These are phyloP conservation scores for Toxostoma redivivum DNA, from an alignment of 2,113 vertebrate species.

Conservation along the genomic window DNA sequence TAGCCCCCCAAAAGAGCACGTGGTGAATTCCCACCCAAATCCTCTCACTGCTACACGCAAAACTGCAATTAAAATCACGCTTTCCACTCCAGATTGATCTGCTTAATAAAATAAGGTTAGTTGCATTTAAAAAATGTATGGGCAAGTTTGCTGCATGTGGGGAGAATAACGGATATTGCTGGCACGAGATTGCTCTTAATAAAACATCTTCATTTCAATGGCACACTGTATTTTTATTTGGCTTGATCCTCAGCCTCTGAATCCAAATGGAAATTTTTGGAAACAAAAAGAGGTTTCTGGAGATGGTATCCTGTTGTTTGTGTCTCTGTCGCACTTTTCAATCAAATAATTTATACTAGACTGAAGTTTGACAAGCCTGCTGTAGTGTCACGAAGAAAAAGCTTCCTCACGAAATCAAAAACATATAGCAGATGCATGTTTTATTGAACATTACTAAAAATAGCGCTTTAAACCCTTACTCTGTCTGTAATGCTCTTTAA, in stretches of 20 bases:
- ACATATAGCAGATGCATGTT: slow-evolving; percentile 67
- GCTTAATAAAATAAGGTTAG: slow-evolving; percentile 63
- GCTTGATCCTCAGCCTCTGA: slow-evolving; percentile 20
- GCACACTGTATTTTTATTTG: slow-evolving; percentile 11
- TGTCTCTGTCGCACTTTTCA: slow-evolving; percentile 8
- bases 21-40: background rate
- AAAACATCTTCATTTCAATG: slow-evolving; percentile 27
- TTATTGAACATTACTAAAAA: slow-evolving; percentile 65
- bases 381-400: background rate
- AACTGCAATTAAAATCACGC: slow-evolving; percentile 27
- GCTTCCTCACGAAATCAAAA: slow-evolving; percentile 58
- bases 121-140: slow-evolving; percentile 65
- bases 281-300: slow-evolving; percentile 28
- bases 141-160: slow-evolving; percentile 36
- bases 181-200: slow-evolving; percentile 35
- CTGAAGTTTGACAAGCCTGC: slow-evolving; percentile 50
- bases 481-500: slow-evolving; percentile 64
- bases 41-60: background rate
- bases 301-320: slow-evolving; percentile 35
- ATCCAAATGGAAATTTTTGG: slow-evolving; percentile 35
- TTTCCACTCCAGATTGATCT: slow-evolving; percentile 45
- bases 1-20: background rate
- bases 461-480: slow-evolving; percentile 56
- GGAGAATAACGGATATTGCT: slow-evolving; percentile 42
- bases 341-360: slow-evolving; percentile 17